Evolutionary conservation across 2,888 invertebrate species (phyloP), one percentile per base, ranked within the genome.

Genomic region (Sepiola atlantica): DNA sequence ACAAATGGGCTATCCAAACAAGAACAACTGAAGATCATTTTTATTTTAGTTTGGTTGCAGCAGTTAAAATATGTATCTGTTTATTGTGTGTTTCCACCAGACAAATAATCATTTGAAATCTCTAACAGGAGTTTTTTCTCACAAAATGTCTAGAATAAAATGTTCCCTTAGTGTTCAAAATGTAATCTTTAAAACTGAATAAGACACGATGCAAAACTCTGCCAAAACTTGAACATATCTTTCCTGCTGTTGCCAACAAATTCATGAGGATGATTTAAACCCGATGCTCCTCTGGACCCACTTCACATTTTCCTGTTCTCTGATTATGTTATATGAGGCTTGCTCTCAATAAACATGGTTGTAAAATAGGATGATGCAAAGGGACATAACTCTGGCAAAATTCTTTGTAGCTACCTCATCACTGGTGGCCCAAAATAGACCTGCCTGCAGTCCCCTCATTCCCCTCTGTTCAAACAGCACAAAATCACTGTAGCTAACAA

Each of bases 381-480:
- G 77, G 77, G 77, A 12, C 77, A 77, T 77, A 77, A 77, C 77
- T 77, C 77, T 77, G 77, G n/a, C n/a, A 18, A n/a, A n/a, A 77
- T 77, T 45, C 45, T 45, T 45, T 77, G n/a, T 77, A n/a, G 16
- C 77, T n/a, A n/a, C 77, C n/a, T 77, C 4, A 16, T n/a, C n/a
- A 77, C 77, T 77, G 77, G 16, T 77, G 77, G n/a, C n/a, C n/a
- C 77, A n/a, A 77, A 2, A 77, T 18, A n/a, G n/a, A 61, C 28
- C 28, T 61, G 24, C 28, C 61, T 61, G 24, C 61, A 21, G 24
- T 24, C 61, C 77, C n/a, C 77, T 16, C n/a, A 16, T 77, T n/a
- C 77, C 77, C 45, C 45, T 45, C 77, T 77, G 77, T 77, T 77
- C 77, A 77, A 77, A 77, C 77, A 77, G 77, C 77, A 77, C 77